Evolutionary conservation across 2,888 invertebrate genomes (phyloP).

Genomic region (Clistopyga incitator): DNA sequence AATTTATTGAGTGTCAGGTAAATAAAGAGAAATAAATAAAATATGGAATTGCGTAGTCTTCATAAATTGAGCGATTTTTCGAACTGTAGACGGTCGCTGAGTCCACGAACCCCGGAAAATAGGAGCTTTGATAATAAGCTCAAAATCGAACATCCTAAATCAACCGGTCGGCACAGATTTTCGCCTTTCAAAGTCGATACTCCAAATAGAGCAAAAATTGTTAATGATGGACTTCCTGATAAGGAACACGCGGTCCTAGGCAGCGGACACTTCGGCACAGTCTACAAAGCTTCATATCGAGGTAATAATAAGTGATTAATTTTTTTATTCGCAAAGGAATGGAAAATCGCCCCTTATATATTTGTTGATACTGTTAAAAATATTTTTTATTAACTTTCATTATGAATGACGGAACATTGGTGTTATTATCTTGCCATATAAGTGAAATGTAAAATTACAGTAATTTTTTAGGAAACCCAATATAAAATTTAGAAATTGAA

Average conservation of each 20-base stretch:
- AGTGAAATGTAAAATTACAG: no score
- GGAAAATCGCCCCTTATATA: no score
- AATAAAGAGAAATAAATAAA: slow-evolving; percentile 23
- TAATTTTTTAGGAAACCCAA: no score
- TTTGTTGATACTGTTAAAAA: no score
- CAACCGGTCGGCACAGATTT: slow-evolving; percentile 59
- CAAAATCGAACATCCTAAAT: slow-evolving; percentile 54
- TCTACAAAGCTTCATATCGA: slow-evolving; percentile 82
- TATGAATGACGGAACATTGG: no score
- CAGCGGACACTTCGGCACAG: slow-evolving; percentile 83
- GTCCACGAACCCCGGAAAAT: slow-evolving; percentile 72
- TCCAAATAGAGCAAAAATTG: slow-evolving; percentile 78
- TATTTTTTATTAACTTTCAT: no score
- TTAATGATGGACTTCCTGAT: slow-evolving; percentile 75
- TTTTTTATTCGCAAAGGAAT: not conserved
- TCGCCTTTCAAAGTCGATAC: slow-evolving; percentile 80
- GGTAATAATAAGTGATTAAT: slow-evolving; percentile 74
- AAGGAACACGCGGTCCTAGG: slow-evolving; percentile 79
- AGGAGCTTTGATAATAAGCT: slow-evolving; percentile 41
- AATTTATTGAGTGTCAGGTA: slow-evolving; percentile 71
- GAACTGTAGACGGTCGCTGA: slow-evolving; percentile 68
- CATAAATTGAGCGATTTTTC: not conserved
- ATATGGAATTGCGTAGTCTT: not conserved
- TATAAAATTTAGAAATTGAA: no score
- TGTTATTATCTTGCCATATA: no score